These are phyloP conservation scores for Mechanitis mazaeus DNA, from an alignment of 2,888 invertebrate species.

Conservation along the genomic window DNA sequence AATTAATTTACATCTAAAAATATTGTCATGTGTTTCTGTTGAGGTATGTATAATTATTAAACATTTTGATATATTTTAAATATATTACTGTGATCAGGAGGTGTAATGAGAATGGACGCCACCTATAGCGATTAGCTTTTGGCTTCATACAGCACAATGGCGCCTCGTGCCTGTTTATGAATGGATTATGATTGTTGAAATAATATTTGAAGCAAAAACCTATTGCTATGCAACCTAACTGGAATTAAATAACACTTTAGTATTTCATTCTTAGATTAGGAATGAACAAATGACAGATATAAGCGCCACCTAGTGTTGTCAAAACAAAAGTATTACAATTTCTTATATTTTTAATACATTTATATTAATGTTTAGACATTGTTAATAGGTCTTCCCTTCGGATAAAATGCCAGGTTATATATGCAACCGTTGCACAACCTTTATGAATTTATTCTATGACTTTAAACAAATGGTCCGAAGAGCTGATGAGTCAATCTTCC, in stretches of 20 bases:
- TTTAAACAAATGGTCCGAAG: conserved; percentile 86
- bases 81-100: not conserved
- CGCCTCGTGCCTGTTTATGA: conserved; percentile 21
- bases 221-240: not conserved
- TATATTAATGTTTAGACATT: conserved; percentile 7
- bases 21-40: conserved; percentile 85
- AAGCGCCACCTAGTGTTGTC: conserved; percentile 34
- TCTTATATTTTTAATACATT: conserved; percentile 3
- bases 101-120: conserved; percentile 30
- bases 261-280: not conserved
- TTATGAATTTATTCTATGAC: conserved; percentile 82
- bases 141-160: conserved; percentile 30
- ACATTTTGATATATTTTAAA: conserved; percentile 1
- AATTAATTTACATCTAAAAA: conserved; percentile 82
- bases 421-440: conserved; percentile 81
- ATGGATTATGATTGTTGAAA: conserved; percentile 10
- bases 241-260: not conserved
- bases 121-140: conserved; percentile 26
- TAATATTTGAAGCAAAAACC: not conserved
- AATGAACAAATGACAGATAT: conserved; percentile 13
- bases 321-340: conserved; percentile 3
- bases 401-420: conserved; percentile 87
- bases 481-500: conserved; percentile 82
- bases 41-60: conserved; percentile 75
- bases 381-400: conserved; percentile 74